A percentile compares a stretch with the other conserved stretches of the same genome.
phyloP scores from a whole-genome alignment of 1,140 invertebrate genomes.

The Hestina assimilis region DNA sequence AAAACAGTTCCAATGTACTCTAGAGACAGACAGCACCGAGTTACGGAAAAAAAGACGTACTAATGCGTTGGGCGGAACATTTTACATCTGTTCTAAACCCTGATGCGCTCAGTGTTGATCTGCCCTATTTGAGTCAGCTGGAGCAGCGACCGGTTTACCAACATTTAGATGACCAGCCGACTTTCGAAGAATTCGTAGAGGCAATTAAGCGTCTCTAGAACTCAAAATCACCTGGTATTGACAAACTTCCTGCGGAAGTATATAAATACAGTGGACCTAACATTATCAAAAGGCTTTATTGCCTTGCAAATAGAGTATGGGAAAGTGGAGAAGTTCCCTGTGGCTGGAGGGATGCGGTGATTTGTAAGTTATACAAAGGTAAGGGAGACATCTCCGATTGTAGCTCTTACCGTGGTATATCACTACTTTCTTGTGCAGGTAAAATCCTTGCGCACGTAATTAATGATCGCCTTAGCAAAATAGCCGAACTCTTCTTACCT shows the following conservation, averaged over 20 bases:
- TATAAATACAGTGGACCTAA: constrained; percentile 15
- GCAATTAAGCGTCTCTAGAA: constrained; percentile 21
- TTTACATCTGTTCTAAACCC: constrained; percentile 29
- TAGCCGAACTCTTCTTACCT: constrained; percentile 23
- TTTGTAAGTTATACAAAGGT: constrained; percentile 31
- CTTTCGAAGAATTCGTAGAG: constrained; percentile 16
- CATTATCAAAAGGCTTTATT: constrained; percentile 12
- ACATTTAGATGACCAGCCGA: constrained; percentile 10
- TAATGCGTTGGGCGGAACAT: constrained; percentile 25
- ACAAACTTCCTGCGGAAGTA: constrained; percentile 19
- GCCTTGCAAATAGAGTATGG: constrained; percentile 21
- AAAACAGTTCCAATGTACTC: constrained; percentile 18
- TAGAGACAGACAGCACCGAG: constrained; percentile 3
- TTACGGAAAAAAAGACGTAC: constrained; percentile 10
- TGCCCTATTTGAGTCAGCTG: constrained; percentile 14
- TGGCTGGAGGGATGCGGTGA: constrained; percentile 23
- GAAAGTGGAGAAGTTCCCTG: constrained; percentile 21
- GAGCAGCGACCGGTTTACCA: constrained; percentile 1
- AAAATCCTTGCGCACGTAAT: constrained; percentile 31
- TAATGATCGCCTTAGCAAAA: constrained; percentile 5
- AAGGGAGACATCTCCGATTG: constrained; percentile 31
- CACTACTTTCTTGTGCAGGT: constrained; percentile 24
- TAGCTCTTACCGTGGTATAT: constrained; percentile 29
- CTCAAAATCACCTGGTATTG: constrained; percentile 17
- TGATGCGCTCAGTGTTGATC: constrained; percentile 3